Evolutionary conservation across 2,888 invertebrate species (phyloP).

Genomic region (Cordilura impudica): DNA sequence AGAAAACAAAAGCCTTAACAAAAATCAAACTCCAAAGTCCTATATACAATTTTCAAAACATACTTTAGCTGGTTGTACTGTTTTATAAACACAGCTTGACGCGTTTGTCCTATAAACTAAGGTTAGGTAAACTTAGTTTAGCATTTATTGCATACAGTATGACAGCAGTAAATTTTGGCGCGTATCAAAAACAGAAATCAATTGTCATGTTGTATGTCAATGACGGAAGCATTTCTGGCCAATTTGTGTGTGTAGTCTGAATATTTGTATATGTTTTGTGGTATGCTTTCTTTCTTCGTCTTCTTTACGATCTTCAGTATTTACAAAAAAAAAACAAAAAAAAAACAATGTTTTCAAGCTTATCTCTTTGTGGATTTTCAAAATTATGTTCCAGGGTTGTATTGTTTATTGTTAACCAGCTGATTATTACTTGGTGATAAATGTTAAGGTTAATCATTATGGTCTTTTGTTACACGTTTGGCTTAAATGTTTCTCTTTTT

Average conservation of each 20-base stretch:
- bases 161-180: conserved; percentile 73
- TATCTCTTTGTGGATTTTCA: conserved; percentile 21
- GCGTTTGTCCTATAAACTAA: conserved; percentile 61
- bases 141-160: conserved; percentile 52
- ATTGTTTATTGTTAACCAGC: conserved; percentile 59
- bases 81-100: conserved; percentile 51
- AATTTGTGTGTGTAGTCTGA: conserved; percentile 54
- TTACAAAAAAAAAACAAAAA: neutral
- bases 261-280: neutral
- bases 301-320: conserved; percentile 32
- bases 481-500: conserved; percentile 24
- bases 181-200: conserved; percentile 76
- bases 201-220: conserved; percentile 75
- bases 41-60: conserved; percentile 8
- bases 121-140: conserved; percentile 43
- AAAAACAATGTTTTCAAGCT: conserved; percentile 7
- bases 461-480: conserved; percentile 56
- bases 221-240: conserved; percentile 71
- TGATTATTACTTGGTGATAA: conserved; percentile 62
- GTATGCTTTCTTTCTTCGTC: neutral
- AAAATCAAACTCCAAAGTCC: conserved; percentile 17
- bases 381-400: conserved; percentile 54
- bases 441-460: conserved; percentile 63
- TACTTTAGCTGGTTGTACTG: conserved; percentile 19
- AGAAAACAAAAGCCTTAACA: conserved; percentile 22